A percentile compares a stretch with the other conserved stretches of the same genome.
phyloP scores from a whole-genome alignment of 1,140 invertebrate species.

The Planococcus citri region DNA sequence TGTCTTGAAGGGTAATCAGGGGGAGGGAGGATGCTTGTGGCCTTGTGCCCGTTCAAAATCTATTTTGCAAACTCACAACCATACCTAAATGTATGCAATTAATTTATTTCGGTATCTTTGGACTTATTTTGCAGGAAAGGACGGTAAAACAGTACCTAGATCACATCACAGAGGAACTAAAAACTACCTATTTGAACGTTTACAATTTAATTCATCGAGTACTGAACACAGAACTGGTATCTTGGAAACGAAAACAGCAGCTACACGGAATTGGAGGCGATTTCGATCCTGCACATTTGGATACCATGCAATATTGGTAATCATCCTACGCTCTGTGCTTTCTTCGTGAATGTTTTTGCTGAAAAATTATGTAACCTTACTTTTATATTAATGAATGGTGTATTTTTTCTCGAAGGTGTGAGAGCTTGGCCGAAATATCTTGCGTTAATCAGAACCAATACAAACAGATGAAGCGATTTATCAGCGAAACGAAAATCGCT shows the following conservation, averaged over 20 bases:
- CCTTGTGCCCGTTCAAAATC: too few relatives aligned
- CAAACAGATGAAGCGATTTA: constrained; percentile 50
- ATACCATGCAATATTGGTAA: constrained; percentile 81
- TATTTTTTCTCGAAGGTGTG: constrained; percentile 44
- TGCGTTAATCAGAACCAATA: constrained; percentile 77
- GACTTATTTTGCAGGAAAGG: neutral
- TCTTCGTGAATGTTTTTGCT: neutral
- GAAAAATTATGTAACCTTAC: too few relatives aligned
- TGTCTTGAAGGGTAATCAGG: too few relatives aligned
- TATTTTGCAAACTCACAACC: too few relatives aligned
- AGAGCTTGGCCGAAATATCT: constrained; percentile 75
- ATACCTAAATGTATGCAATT: too few relatives aligned
- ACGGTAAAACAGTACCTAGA: neutral
- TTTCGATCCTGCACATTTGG: constrained; percentile 59
- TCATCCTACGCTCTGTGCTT: constrained; percentile 19
- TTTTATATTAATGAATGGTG: too few relatives aligned
- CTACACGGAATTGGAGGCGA: constrained; percentile 78
- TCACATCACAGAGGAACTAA: neutral
- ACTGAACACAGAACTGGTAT: constrained; percentile 77
- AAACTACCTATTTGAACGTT: neutral
- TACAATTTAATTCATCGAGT: neutral
- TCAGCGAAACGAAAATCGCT: constrained; percentile 34
- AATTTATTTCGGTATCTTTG: too few relatives aligned
- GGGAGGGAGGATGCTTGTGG: too few relatives aligned
- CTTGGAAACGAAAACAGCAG: constrained; percentile 89